These are phyloP conservation scores for Tichodroma muraria DNA, from an alignment of 2,113 vertebrate genomes.

Conservation along the genomic window DNA sequence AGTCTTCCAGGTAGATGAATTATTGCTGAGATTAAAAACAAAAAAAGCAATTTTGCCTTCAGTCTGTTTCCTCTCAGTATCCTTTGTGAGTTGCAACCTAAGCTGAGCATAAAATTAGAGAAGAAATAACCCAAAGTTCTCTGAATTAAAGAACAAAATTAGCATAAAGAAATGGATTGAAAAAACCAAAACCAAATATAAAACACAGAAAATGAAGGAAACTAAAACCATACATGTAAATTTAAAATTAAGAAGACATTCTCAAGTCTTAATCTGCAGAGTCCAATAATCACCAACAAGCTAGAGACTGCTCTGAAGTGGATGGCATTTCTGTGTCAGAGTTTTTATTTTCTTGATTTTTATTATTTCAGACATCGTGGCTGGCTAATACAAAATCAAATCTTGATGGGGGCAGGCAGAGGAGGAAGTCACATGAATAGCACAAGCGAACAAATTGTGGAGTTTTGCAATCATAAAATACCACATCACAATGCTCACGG, in stretches of 20 bases:
- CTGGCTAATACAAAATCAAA: not conserved
- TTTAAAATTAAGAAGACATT: not conserved
- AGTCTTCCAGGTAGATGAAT: not conserved
- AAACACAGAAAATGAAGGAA: fast-evolving
- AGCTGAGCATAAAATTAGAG: not conserved
- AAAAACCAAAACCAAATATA: too few species aligned
- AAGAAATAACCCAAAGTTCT: fast-evolving
- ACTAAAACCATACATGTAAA: not conserved
- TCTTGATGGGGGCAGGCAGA: too few species aligned
- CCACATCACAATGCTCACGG: fast-evolving
- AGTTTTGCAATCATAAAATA: not conserved
- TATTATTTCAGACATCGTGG: not conserved
- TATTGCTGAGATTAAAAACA: not conserved
- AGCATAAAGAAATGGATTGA: not conserved
- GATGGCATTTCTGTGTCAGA: not conserved
- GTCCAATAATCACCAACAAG: not conserved
- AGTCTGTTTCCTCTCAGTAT: not conserved
- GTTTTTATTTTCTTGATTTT: not conserved
- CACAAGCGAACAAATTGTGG: not conserved
- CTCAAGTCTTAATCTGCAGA: not conserved
- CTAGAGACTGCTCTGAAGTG: not conserved
- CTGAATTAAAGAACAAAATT: not conserved
- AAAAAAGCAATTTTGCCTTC: not conserved
- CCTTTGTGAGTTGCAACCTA: not conserved
- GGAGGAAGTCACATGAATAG: not conserved